A percentile compares a stretch with the other conserved stretches of the same genome.
Conservation (phyloP, 1,140 invertebrate genomes). For the Eulimnadia texana region DNA sequence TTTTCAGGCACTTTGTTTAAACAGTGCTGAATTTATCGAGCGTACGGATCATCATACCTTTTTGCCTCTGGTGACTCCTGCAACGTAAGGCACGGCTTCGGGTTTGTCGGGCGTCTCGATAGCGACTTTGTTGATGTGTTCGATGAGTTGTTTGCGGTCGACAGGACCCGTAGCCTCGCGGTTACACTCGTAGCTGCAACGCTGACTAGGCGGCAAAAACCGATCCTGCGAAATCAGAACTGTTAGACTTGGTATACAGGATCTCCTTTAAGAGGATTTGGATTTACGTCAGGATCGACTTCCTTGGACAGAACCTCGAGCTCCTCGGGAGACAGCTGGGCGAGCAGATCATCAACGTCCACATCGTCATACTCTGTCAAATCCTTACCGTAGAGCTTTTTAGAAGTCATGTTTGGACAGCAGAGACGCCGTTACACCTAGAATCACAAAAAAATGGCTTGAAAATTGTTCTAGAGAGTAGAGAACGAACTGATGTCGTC, state of each 20-base stretch:
- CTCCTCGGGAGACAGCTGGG: slow-evolving; percentile 87
- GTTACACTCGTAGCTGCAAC: slow-evolving; percentile 87
- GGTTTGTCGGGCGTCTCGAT: slow-evolving; percentile 94
- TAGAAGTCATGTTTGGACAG: slow-evolving; percentile 48
- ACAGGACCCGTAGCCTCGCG: slow-evolving; percentile 90
- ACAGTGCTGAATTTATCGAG: too few species aligned
- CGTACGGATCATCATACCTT: too few species aligned
- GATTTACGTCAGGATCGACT: slow-evolving; percentile 95
- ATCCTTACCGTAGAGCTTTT: slow-evolving; percentile 83
- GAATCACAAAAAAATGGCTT: background rate
- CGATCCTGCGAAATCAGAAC: slow-evolving; percentile 57
- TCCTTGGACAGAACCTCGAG: slow-evolving; percentile 93
- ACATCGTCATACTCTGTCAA: slow-evolving; percentile 86
- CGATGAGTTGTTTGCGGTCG: slow-evolving; percentile 89
- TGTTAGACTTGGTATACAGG: slow-evolving; percentile 5
- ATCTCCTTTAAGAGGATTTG: slow-evolving; percentile 5
- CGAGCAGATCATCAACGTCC: slow-evolving; percentile 90
- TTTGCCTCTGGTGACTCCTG: slow-evolving; percentile 77
- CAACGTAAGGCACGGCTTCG: slow-evolving; percentile 81
- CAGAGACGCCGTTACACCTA: background rate
- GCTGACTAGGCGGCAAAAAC: slow-evolving; percentile 85
- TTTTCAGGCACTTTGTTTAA: too few species aligned
- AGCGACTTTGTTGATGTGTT: slow-evolving; percentile 95
- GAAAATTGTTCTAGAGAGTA: background rate
- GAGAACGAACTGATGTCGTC: background rate